Evolutionary conservation across 2,888 invertebrate species (phyloP).

Genomic region (Oscheius sp.): DNA sequence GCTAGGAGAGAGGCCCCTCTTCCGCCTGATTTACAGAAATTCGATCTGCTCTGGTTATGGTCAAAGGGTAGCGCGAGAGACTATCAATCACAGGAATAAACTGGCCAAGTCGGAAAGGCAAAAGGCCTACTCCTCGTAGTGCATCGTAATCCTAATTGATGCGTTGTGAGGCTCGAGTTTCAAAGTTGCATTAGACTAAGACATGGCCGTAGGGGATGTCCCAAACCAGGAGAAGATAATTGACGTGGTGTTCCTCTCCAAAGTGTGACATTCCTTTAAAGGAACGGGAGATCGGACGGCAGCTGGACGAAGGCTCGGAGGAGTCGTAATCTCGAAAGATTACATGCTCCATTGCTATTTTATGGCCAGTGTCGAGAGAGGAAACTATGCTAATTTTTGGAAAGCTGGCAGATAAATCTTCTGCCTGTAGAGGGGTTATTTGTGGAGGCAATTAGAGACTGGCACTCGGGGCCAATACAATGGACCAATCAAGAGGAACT

Average conservation of each 20-base stretch:
- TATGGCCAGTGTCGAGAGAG: neutral
- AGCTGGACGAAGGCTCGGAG: conserved; percentile 19
- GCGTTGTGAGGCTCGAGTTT: conserved; percentile 24
- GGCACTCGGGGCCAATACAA: conserved; percentile 19
- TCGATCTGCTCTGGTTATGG: conserved; percentile 16
- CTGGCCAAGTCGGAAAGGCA: neutral
- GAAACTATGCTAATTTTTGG: conserved; percentile 24
- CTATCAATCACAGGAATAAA: neutral
- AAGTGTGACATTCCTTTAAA: neutral
- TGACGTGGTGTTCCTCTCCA: neutral
- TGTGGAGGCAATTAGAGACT: conserved; percentile 18
- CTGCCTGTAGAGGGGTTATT: neutral
- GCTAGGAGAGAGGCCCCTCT: neutral
- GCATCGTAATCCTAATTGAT: conserved; percentile 34
- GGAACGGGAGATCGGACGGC: neutral
- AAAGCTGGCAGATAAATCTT: neutral
- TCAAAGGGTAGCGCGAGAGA: conserved; percentile 1
- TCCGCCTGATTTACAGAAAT: conserved; percentile 22
- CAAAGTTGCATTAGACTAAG: conserved; percentile 26
- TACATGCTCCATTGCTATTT: conserved; percentile 26
- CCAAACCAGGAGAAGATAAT: too few species aligned
- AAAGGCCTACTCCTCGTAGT: neutral
- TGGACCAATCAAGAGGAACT: conserved; percentile 18
- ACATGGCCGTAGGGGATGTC: neutral
- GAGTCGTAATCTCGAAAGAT: conserved; percentile 27